Conservation (phyloP, 2,113 vertebrate species). For the Anarhynchus alexandrinus region DNA sequence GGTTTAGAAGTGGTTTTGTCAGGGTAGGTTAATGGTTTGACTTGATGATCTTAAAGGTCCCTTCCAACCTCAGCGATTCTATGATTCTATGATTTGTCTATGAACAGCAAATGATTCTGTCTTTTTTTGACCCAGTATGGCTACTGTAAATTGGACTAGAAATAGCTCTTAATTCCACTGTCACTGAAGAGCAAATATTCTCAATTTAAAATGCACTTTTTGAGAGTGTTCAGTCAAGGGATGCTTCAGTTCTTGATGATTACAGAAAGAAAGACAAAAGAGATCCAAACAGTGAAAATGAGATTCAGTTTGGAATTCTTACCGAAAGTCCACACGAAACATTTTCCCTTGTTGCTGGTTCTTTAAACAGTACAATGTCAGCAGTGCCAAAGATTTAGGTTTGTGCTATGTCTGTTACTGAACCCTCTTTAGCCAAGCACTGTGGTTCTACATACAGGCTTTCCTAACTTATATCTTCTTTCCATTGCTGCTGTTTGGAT, state of each 20-base stretch:
- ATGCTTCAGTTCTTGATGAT: not conserved
- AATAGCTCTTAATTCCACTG: not conserved
- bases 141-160: not conserved
- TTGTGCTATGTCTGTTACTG: rapidly evolving
- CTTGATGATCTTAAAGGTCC: too few relatives aligned
- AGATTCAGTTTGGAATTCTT: not conserved
- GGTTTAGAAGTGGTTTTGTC: too few relatives aligned
- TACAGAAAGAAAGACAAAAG: not conserved
- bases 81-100: not conserved
- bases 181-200: not conserved
- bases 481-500: not conserved
- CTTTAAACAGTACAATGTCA: not conserved
- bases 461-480: not conserved
- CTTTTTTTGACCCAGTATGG: not conserved
- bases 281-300: not conserved
- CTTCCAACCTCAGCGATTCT: too few relatives aligned
- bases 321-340: not conserved
- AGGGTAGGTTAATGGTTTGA: too few relatives aligned
- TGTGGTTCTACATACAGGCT: not conserved
- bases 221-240: not conserved
- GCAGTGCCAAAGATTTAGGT: not conserved
- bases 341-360: not conserved
- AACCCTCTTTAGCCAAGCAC: not conserved
- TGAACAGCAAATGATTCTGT: not conserved
- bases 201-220: not conserved